Evolutionary conservation across 2,113 vertebrate genomes (phyloP).

Genomic region (Galeopterus variegatus): DNA sequence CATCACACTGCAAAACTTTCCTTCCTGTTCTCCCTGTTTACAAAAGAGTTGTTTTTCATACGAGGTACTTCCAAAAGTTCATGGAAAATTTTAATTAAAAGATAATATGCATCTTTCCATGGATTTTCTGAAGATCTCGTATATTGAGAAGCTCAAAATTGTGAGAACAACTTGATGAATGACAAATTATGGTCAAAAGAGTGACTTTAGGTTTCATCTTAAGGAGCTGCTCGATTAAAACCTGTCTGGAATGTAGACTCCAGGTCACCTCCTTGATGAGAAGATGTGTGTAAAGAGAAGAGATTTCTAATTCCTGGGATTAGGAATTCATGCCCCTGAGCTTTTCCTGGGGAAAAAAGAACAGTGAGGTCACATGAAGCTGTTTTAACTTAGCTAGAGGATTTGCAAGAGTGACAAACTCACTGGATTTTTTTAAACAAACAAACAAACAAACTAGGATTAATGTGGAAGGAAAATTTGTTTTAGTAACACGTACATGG

Average conservation of each 20-base stretch:
- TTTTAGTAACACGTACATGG: neutral
- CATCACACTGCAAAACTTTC: neutral
- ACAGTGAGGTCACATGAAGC: neutral
- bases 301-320: neutral
- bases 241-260: neutral
- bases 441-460: neutral
- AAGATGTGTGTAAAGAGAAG: neutral
- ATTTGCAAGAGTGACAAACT: slow-evolving; percentile 31
- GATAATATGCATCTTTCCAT: no score
- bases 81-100: no score
- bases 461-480: neutral
- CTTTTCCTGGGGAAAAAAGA: neutral
- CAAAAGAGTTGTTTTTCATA: neutral
- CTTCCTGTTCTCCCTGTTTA: neutral
- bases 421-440: neutral
- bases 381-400: neutral
- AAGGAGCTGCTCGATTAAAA: neutral
- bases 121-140: no score
- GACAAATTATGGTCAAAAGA: neutral
- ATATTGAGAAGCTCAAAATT: slow-evolving; percentile 17
- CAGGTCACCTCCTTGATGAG: neutral
- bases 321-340: neutral
- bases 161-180: neutral
- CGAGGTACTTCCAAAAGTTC: no score
- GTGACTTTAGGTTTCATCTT: neutral